Conservation (phyloP, 2,797 vertebrate genomes). For the Phoebastria nigripes region DNA sequence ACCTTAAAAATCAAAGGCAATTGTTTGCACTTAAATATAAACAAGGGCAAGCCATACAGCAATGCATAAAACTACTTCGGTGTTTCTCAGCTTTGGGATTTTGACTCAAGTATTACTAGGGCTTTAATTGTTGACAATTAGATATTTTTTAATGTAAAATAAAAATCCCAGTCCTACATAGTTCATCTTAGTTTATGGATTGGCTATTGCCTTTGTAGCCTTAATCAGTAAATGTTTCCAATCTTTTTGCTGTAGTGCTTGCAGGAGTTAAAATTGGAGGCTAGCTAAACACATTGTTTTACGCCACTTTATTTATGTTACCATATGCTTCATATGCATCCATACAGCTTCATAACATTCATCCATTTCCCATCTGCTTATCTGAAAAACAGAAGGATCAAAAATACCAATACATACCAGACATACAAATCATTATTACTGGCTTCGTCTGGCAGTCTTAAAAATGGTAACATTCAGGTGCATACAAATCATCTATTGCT, state of each 20-base stretch:
- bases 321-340: conserved; percentile 5
- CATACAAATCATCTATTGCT: neutral
- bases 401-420: conserved; percentile 37
- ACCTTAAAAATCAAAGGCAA: neutral
- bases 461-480: conserved; percentile 2
- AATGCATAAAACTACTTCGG: neutral
- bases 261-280: neutral
- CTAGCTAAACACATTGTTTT: neutral
- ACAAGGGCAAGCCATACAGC: neutral
- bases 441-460: conserved; percentile 34
- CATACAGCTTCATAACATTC: neutral
- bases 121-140: neutral
- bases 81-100: neutral
- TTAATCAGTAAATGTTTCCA: neutral
- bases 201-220: neutral
- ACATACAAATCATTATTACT: conserved; percentile 41
- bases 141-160: neutral
- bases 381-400: conserved; percentile 33
- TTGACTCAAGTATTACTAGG: neutral
- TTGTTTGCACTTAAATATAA: neutral
- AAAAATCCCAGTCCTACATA: neutral
- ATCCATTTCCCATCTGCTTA: conserved; percentile 45
- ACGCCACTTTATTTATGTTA: conserved; percentile 18
- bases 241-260: neutral
- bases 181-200: neutral